Conservation (phyloP, 2,888 invertebrate species). For the Tubulanus polymorphus region DNA sequence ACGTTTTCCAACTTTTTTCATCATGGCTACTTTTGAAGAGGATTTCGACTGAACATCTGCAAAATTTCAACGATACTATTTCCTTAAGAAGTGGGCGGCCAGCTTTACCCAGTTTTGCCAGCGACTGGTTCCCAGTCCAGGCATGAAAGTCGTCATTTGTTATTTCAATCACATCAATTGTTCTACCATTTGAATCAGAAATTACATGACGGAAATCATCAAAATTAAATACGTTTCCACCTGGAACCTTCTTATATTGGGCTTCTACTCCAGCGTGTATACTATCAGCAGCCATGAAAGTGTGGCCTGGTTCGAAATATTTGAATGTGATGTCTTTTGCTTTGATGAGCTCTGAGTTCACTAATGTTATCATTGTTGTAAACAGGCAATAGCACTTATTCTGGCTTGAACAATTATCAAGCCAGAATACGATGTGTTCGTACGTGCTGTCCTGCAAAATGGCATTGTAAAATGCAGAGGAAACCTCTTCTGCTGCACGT, state of each 20-base stretch:
- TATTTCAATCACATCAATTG: slow-evolving; percentile 6
- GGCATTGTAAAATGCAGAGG: slow-evolving; percentile 9
- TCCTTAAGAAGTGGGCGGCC: too few relatives aligned
- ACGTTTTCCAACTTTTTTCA: too few relatives aligned
- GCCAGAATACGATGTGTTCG: slow-evolving; percentile 12
- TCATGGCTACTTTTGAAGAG: too few relatives aligned
- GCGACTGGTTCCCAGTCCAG: slow-evolving; percentile 6
- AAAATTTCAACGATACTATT: too few relatives aligned
- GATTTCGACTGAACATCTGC: too few relatives aligned
- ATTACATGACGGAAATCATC: slow-evolving; percentile 6
- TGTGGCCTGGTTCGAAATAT: slow-evolving; percentile 15
- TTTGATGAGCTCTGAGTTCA: background rate
- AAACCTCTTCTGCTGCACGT: slow-evolving; percentile 12
- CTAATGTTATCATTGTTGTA: slow-evolving; percentile 5
- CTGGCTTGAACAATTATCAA: slow-evolving; percentile 20
- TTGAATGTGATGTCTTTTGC: slow-evolving; percentile 13
- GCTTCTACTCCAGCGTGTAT: slow-evolving; percentile 14
- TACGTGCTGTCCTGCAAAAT: slow-evolving; percentile 7
- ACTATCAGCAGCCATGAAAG: slow-evolving; percentile 17
- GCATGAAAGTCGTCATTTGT: slow-evolving; percentile 3
- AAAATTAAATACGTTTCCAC: slow-evolving; percentile 10
- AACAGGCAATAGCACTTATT: slow-evolving; percentile 18
- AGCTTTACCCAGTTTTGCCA: slow-evolving; percentile 7
- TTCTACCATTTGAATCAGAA: slow-evolving; percentile 1
- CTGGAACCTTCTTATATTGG: background rate